A percentile compares a stretch with the other conserved stretches of the same genome.
These are phyloP conservation scores for Hippocampus zosterae DNA, from an alignment of 2,113 vertebrate species.

Conservation along the genomic window DNA sequence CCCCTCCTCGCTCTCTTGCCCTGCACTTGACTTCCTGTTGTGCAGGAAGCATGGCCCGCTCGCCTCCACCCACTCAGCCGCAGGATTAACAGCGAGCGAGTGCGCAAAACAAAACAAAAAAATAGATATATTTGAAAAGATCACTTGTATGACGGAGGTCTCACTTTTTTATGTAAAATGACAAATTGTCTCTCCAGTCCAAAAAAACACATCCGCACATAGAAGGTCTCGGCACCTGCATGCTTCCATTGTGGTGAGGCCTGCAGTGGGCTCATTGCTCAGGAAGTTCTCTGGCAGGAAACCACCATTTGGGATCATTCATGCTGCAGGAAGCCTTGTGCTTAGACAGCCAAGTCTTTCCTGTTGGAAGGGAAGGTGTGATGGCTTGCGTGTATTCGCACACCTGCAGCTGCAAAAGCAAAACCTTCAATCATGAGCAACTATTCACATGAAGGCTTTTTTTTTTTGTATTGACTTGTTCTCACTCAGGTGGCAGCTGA, in stretches of 20 bases:
- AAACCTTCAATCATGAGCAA: conserved; percentile 2
- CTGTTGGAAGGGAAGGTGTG: conserved; percentile 62
- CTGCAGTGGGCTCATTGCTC: conserved; percentile 41
- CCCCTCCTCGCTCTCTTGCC: conserved; percentile 44
- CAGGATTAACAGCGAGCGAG: conserved; percentile 37
- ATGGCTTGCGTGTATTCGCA: conserved; percentile 34
- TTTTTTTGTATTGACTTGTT: background rate
- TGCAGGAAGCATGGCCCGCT: conserved; percentile 57
- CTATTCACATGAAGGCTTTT: background rate
- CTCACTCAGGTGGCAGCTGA: background rate
- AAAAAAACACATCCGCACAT: background rate
- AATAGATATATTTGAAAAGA: background rate
- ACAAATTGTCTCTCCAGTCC: background rate
- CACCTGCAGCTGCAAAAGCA: conserved; percentile 47
- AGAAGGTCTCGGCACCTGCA: conserved; percentile 34
- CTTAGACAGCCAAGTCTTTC: conserved; percentile 64
- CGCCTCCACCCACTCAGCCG: conserved; percentile 51
- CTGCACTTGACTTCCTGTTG: conserved; percentile 63
- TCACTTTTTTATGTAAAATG: background rate
- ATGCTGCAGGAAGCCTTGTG: conserved; percentile 55
- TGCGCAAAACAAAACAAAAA: background rate
- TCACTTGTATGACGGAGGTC: background rate
- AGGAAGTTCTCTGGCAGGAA: conserved; percentile 58
- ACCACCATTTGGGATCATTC: conserved; percentile 51
- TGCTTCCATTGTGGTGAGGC: conserved; percentile 37